Percentiles rank a stretch among this genome's conserved stretches.
Evolutionary conservation across 2,113 vertebrate species (phyloP).

Genomic region (Delphinapterus leucas): DNA sequence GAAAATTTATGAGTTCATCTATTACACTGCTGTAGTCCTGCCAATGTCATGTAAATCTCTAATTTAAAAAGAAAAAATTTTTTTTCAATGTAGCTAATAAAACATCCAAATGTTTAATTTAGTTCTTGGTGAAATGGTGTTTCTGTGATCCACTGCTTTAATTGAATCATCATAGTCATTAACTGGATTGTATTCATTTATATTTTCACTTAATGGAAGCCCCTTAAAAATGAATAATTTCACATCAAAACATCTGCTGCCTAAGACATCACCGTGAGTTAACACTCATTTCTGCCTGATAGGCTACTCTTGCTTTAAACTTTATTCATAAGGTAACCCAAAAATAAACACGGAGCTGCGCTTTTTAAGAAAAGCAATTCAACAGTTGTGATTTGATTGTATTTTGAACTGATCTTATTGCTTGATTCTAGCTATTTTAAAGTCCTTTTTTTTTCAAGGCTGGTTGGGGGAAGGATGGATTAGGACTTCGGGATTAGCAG

Average conservation of each 20-base stretch:
- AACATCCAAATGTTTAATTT: conserved; percentile 49
- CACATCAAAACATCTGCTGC: conserved; percentile 6
- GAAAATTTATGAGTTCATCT: not conserved
- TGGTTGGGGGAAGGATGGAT: not conserved
- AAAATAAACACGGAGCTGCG: not conserved
- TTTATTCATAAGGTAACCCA: not conserved
- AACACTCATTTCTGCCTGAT: not conserved
- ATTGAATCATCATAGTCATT: conserved; percentile 56
- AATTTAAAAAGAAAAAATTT: conserved; percentile 1
- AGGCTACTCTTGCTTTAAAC: not conserved
- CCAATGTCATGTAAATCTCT: conserved; percentile 48
- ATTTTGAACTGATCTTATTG: not conserved
- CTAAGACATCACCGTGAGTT: not conserved
- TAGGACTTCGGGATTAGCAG: not conserved
- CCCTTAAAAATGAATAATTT: conserved; percentile 50
- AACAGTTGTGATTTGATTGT: not conserved
- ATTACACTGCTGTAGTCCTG: not conserved
- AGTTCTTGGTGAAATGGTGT: not conserved
- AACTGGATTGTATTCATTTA: conserved; percentile 48
- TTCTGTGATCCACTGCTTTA: conserved; percentile 9
- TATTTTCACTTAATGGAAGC: conserved; percentile 50
- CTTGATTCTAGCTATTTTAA: not conserved
- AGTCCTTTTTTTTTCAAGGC: not conserved
- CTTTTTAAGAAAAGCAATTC: not conserved
- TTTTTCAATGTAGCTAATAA: conserved; percentile 22